A percentile compares a stretch with the other conserved stretches of the same genome.
Evolutionary conservation across 2,888 invertebrate genomes (phyloP).

Genomic region (Agrotis ipsilon): DNA sequence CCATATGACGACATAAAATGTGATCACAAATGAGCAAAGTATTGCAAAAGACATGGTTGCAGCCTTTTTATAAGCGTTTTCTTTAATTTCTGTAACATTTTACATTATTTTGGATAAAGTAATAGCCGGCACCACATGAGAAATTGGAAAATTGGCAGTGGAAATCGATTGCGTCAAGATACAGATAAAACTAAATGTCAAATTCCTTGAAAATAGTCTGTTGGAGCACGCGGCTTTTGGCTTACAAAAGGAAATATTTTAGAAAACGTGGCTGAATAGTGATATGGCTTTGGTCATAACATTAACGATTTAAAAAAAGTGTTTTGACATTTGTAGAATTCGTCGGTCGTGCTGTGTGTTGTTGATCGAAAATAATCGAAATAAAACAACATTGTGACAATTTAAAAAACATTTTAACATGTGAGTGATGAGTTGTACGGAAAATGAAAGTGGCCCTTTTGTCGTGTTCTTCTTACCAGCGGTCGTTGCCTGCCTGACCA

Average conservation of each 20-base stretch:
- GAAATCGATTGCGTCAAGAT: slow-evolving; percentile 47
- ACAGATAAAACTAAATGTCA: slow-evolving; percentile 38
- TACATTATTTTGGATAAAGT: slow-evolving; percentile 14
- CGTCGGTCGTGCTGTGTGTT: slow-evolving; percentile 48
- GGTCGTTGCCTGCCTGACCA: slow-evolving; percentile 89
- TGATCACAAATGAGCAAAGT: slow-evolving; percentile 91
- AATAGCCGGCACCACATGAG: slow-evolving; percentile 50
- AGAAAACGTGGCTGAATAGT: slow-evolving; percentile 27
- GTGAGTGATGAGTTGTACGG: slow-evolving; percentile 91
- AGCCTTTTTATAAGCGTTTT: slow-evolving; percentile 12
- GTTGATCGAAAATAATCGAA: slow-evolving; percentile 65
- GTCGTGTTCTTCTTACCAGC: slow-evolving; percentile 91
- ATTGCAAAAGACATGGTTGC: slow-evolving; percentile 92
- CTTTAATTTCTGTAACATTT: slow-evolving; percentile 34
- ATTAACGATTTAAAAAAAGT: background rate
- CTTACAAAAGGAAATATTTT: background rate
- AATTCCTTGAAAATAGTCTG: background rate
- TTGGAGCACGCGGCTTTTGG: slow-evolving; percentile 25
- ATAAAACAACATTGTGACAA: slow-evolving; percentile 82
- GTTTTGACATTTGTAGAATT: slow-evolving; percentile 33
- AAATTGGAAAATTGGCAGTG: slow-evolving; percentile 12
- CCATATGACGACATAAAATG: slow-evolving; percentile 93
- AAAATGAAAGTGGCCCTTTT: slow-evolving; percentile 91
- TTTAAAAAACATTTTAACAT: slow-evolving; percentile 86
- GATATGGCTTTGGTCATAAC: background rate